A percentile compares a stretch with the other conserved stretches of the same genome.
Evolutionary conservation across 35 echinoderm and acorn worm species (phyloP).

Genomic region (Holothuria glaberrima): DNA sequence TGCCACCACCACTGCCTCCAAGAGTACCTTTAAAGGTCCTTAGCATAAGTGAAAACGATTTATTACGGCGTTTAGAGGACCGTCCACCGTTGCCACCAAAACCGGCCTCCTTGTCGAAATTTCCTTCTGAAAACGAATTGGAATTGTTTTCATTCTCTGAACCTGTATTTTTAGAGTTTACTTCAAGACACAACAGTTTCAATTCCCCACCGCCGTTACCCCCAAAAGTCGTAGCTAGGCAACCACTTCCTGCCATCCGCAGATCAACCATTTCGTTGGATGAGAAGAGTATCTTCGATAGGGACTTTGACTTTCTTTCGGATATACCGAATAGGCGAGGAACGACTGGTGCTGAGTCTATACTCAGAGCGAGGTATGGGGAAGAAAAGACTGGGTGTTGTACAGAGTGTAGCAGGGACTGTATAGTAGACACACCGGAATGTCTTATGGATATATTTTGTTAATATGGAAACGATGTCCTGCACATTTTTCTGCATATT

Average conservation of each 20-base stretch:
- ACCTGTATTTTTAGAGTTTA: background rate
- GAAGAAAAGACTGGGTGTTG: conserved; percentile 28
- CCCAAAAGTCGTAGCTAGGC: conserved; percentile 2
- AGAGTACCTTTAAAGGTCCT: background rate
- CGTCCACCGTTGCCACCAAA: conserved; percentile 23
- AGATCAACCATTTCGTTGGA: conserved; percentile 40
- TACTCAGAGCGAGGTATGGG: conserved; percentile 42
- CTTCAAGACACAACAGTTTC: conserved; percentile 36
- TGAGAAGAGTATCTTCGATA: conserved; percentile 33
- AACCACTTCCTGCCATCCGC: conserved; percentile 25
- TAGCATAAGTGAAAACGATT: background rate
- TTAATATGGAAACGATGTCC: background rate
- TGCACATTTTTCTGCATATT: too few species aligned
- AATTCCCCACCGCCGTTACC: conserved; percentile 26
- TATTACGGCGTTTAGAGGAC: background rate
- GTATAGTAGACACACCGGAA: conserved; percentile 34
- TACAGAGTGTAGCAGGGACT: background rate
- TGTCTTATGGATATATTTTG: conserved; percentile 44
- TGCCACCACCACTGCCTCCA: conserved; percentile 35
- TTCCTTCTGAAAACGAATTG: background rate
- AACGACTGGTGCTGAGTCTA: conserved; percentile 53
- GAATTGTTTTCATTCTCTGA: conserved; percentile 14
- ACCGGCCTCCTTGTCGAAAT: background rate
- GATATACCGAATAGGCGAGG: conserved; percentile 31
- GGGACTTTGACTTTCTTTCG: conserved; percentile 4